Conservation (phyloP, 2,113 vertebrate species). For the Heptranchias perlo region DNA sequence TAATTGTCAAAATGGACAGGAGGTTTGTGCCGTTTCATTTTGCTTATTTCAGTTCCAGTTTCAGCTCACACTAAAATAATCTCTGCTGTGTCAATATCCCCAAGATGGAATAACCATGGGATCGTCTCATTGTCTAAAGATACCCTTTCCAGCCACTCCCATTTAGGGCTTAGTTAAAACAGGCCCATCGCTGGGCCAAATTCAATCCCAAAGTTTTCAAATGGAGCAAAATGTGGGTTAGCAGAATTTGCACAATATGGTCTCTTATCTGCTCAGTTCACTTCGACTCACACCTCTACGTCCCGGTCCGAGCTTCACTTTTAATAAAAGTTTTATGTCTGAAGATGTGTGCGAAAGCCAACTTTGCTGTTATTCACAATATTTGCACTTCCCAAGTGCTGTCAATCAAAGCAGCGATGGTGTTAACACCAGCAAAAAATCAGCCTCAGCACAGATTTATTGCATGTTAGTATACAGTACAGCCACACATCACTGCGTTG, state of each 20-base stretch:
- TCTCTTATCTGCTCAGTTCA: background rate
- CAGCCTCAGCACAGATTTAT: background rate
- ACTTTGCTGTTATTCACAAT: background rate
- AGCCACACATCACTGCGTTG: background rate
- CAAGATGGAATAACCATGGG: background rate
- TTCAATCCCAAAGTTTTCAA: background rate
- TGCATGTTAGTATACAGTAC: background rate
- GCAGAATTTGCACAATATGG: background rate
- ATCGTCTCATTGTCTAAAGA: background rate
- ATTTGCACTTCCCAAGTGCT: background rate
- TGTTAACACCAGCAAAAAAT: background rate
- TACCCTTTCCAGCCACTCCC: too few species aligned
- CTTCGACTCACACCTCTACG: background rate
- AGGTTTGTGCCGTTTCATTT: background rate
- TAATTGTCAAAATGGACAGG: background rate
- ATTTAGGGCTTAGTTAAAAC: background rate
- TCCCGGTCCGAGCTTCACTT: background rate
- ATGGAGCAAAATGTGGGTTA: background rate
- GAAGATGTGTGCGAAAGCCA: background rate
- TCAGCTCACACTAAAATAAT: background rate
- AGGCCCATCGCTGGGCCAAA: background rate
- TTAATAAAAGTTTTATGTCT: background rate
- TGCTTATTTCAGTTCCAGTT: background rate
- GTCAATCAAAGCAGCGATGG: background rate
- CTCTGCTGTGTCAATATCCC: background rate